These are phyloP conservation scores for Alosa alosa DNA, from an alignment of 2,113 vertebrate species.

Conservation along the genomic window DNA sequence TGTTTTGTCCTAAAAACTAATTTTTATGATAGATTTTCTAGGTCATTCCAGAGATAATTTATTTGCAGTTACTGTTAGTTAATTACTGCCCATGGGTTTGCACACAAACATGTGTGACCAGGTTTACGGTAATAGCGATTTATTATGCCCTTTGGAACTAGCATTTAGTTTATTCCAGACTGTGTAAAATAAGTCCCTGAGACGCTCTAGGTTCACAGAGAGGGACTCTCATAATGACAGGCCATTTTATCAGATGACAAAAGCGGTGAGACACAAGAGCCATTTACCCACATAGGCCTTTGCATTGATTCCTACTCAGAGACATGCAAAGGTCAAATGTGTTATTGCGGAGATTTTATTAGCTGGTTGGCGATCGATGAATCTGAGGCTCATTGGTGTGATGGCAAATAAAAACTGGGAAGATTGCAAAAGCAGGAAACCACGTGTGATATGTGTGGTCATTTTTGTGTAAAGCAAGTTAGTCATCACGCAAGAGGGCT, in stretches of 20 bases:
- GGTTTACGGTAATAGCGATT: neutral
- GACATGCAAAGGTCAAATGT: conserved; percentile 38
- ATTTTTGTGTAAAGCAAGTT: neutral
- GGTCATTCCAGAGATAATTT: conserved; percentile 1
- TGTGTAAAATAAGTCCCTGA: neutral
- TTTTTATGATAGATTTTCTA: neutral
- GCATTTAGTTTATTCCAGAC: neutral
- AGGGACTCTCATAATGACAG: neutral
- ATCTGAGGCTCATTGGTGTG: conserved; percentile 29
- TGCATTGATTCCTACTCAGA: conserved; percentile 31
- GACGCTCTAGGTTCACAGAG: neutral
- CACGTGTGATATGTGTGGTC: neutral
- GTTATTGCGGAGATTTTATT: conserved; percentile 38
- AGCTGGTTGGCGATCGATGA: conserved; percentile 29
- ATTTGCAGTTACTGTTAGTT: neutral
- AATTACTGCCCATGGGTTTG: neutral
- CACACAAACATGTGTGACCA: neutral
- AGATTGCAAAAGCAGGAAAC: neutral
- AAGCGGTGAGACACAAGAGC: conserved; percentile 10
- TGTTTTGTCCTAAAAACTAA: neutral
- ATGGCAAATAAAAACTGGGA: conserved; percentile 34
- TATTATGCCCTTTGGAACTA: neutral
- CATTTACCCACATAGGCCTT: neutral
- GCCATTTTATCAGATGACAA: conserved; percentile 30
- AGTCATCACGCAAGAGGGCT: neutral